Conservation (phyloP, 1,140 invertebrate species). For the Apocrypta bakeri region DNA sequence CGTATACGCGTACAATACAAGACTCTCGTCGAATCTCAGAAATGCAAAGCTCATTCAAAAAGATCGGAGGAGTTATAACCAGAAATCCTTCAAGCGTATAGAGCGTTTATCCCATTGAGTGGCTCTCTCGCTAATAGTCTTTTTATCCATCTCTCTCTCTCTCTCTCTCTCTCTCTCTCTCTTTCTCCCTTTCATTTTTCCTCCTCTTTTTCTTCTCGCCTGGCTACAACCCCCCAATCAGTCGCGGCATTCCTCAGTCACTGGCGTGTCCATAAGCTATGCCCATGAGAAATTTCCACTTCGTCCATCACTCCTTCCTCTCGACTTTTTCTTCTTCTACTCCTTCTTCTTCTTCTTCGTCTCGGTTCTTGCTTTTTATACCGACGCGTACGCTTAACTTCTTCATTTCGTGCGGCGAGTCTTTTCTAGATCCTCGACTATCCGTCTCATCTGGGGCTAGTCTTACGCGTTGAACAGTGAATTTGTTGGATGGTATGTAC, state of each 20-base stretch:
- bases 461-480: background rate
- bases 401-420: conserved; percentile 45
- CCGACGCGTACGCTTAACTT: conserved; percentile 31
- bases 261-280: conserved; percentile 32
- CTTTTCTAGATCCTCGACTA: conserved; percentile 32
- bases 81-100: conserved; percentile 48
- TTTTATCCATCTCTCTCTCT: too few species aligned
- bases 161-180: too few species aligned
- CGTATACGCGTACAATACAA: too few species aligned
- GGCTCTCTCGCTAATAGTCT: conserved; percentile 24
- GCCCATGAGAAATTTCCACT: conserved; percentile 47
- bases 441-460: too few species aligned
- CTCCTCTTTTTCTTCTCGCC: conserved; percentile 32
- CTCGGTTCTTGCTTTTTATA: background rate
- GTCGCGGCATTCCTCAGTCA: conserved; percentile 46
- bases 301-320: conserved; percentile 35
- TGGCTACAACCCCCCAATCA: conserved; percentile 17
- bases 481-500: background rate
- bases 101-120: conserved; percentile 37
- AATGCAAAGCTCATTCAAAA: conserved; percentile 2
- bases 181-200: conserved; percentile 32
- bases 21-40: too few species aligned
- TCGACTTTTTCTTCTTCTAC: conserved; percentile 15
- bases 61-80: conserved; percentile 46
- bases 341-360: background rate